These are phyloP conservation scores for Edolisoma coerulescens DNA, from an alignment of 2,113 vertebrate genomes.

Conservation along the genomic window DNA sequence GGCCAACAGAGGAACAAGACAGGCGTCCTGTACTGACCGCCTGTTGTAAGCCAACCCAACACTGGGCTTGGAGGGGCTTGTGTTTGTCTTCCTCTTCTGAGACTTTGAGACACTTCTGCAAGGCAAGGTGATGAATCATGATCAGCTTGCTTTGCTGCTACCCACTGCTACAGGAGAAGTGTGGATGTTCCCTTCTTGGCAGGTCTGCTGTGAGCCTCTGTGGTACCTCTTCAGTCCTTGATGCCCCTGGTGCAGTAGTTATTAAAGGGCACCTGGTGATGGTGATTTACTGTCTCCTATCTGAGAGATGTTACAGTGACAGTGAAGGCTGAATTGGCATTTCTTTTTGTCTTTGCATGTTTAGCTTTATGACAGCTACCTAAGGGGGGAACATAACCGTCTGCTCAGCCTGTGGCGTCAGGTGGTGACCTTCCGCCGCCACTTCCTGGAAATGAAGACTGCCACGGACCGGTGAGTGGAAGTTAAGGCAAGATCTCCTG, in stretches of 20 bases:
- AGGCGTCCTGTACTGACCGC: background rate
- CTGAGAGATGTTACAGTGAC: background rate
- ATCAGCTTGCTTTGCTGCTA: background rate
- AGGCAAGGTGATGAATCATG: background rate
- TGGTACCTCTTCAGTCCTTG: background rate
- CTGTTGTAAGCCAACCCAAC: background rate
- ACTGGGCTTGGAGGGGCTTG: background rate
- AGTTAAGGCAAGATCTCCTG: background rate
- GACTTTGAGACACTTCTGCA: background rate
- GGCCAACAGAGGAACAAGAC: background rate
- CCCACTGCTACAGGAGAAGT: background rate
- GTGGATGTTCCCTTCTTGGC: background rate
- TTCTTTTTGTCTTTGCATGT: constrained; percentile 18
- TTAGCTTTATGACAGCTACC: constrained; percentile 71
- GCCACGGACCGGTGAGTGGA: constrained; percentile 84
- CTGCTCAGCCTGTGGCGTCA: constrained; percentile 80
- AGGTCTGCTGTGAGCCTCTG: background rate
- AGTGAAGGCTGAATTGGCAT: background rate
- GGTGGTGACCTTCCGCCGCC: constrained; percentile 78
- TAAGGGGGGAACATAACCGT: constrained; percentile 71
- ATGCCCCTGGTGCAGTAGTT: background rate
- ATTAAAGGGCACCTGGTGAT: background rate
- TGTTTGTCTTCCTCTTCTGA: background rate
- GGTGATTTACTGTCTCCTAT: background rate
- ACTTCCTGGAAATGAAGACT: constrained; percentile 83